Conservation (phyloP, 1,140 invertebrate genomes). For the Harlomillsia oculata region DNA sequence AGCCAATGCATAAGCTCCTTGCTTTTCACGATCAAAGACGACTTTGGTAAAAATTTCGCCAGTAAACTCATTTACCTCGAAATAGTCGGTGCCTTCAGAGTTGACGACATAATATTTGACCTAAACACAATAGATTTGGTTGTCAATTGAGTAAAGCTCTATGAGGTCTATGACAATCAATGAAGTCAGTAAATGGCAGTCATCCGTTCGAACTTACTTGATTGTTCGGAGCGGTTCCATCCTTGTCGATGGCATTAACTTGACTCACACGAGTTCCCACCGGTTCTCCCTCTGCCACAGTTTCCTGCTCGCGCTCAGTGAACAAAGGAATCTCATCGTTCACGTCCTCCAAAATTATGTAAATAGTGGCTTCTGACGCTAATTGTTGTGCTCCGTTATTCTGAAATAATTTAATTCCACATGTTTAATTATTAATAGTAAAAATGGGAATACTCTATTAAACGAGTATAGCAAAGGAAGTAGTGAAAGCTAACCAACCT, state of each 20-base stretch:
- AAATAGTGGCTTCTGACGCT: conserved; percentile 85
- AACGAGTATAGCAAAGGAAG: too few relatives aligned
- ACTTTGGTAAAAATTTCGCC: conserved; percentile 89
- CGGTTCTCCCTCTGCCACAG: conserved; percentile 80
- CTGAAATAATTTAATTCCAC: conserved; percentile 45
- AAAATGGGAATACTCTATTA: too few relatives aligned
- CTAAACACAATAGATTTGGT: conserved; percentile 42
- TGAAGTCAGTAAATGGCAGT: not conserved
- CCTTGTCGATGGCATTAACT: conserved; percentile 91
- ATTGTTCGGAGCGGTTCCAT: conserved; percentile 89
- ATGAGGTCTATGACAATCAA: not conserved
- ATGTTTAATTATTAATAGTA: not conserved
- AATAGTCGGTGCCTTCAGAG: conserved; percentile 85
- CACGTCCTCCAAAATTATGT: conserved; percentile 87
- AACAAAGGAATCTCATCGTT: conserved; percentile 78
- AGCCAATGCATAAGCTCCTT: conserved; percentile 85
- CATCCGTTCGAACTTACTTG: conserved; percentile 51
- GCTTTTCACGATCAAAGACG: conserved; percentile 88
- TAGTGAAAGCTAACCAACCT: conserved; percentile 56
- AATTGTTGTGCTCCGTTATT: conserved; percentile 92
- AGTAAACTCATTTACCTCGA: conserved; percentile 85
- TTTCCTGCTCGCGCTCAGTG: conserved; percentile 87
- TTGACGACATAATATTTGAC: conserved; percentile 85
- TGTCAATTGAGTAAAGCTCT: too few relatives aligned
- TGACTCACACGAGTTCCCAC: conserved; percentile 90